Percentiles rank a stretch among this genome's conserved stretches.
phyloP scores from a whole-genome alignment of 2,797 vertebrate genomes.

The Tapera naevia region DNA sequence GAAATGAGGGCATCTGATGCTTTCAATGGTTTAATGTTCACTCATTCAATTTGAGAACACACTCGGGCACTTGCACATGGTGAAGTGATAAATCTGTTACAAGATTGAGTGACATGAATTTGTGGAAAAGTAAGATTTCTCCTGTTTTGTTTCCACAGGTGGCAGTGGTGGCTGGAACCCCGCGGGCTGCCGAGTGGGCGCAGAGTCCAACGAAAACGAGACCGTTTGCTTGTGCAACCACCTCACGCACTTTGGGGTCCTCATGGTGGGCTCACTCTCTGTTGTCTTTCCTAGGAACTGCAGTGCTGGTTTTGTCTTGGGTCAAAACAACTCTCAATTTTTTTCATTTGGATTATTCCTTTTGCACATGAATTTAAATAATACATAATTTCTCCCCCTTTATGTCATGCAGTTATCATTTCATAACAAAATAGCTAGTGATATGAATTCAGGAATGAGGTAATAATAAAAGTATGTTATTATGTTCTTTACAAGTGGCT shows the following conservation, averaged over 20 bases:
- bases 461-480: background rate
- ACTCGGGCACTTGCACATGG: background rate
- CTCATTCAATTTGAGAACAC: background rate
- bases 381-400: rapidly evolving
- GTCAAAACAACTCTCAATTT: background rate
- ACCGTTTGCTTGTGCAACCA: constrained; percentile 92
- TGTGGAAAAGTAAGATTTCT: background rate
- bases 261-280: constrained; percentile 84
- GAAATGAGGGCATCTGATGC: background rate
- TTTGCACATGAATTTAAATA: background rate
- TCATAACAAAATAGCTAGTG: background rate
- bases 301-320: background rate
- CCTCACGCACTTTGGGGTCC: constrained; percentile 94
- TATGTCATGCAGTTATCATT: background rate
- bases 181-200: constrained; percentile 78
- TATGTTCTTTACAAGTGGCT: background rate
- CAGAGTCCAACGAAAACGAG: constrained; percentile 77
- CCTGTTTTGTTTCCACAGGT: constrained; percentile 72
- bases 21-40: background rate
- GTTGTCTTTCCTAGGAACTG: background rate
- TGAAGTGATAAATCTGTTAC: background rate
- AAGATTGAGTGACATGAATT: background rate
- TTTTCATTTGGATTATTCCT: background rate
- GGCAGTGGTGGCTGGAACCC: constrained; percentile 88
- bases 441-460: background rate